Conservation (phyloP, 2,888 invertebrate genomes). For the Galerucella pusilla region DNA sequence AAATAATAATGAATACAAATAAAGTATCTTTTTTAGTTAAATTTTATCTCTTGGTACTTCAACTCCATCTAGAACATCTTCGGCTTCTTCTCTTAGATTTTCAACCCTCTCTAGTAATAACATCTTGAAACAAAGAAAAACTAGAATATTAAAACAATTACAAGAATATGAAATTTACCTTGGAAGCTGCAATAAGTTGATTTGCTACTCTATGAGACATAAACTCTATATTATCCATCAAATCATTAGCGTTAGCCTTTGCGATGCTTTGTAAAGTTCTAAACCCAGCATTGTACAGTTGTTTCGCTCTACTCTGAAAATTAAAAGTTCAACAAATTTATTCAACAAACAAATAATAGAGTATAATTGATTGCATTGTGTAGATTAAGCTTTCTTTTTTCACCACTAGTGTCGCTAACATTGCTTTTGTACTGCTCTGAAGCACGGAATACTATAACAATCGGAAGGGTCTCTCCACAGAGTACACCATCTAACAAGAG, state of each 20-base stretch:
- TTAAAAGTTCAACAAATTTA: conserved; percentile 16
- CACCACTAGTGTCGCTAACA: no score
- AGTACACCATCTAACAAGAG: no score
- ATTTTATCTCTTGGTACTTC: conserved; percentile 47
- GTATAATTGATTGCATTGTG: no score
- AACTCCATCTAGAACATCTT: conserved; percentile 74
- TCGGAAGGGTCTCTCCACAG: no score
- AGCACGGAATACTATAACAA: no score
- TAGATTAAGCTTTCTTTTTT: no score
- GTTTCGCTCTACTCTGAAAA: conserved; percentile 81
- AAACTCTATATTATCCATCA: conserved; percentile 75
- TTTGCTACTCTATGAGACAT: conserved; percentile 78
- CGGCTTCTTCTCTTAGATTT: conserved; percentile 85
- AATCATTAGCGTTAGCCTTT: conserved; percentile 72
- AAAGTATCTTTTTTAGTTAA: background rate
- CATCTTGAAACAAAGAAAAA: conserved; percentile 68
- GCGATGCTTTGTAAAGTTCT: conserved; percentile 82
- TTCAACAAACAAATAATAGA: no score
- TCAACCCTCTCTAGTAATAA: conserved; percentile 87
- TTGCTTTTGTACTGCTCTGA: no score
- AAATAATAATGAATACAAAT: background rate
- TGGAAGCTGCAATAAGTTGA: conserved; percentile 88
- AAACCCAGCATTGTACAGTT: conserved; percentile 86
- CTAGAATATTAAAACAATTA: background rate
- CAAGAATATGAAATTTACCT: conserved; percentile 68